phyloP scores from a whole-genome alignment of 2,113 vertebrate species.

The Lepus americanus region DNA sequence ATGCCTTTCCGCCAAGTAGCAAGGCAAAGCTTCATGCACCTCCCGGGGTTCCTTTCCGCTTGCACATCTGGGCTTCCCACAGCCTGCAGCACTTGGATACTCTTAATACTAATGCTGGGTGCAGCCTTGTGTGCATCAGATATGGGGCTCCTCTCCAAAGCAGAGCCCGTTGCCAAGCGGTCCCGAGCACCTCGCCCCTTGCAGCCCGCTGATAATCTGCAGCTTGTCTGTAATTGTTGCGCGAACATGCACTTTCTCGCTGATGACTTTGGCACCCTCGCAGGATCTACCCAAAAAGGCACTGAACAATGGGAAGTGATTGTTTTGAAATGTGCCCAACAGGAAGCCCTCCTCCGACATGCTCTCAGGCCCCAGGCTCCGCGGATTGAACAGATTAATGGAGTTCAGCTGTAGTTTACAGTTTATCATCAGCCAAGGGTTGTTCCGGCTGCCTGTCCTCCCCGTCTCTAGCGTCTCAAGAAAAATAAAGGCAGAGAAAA shows the following conservation, averaged over 20 bases:
- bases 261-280: constrained; percentile 77
- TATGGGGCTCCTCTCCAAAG: constrained; percentile 45
- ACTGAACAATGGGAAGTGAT: constrained; percentile 78
- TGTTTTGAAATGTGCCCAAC: constrained; percentile 77
- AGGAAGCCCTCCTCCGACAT: constrained; percentile 64
- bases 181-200: constrained; percentile 21
- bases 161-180: background rate
- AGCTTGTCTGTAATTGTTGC: constrained; percentile 74
- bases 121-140: constrained; percentile 58
- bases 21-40: background rate
- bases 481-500: constrained; percentile 60
- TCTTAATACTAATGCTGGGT: background rate
- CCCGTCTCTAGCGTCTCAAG: constrained; percentile 60
- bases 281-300: constrained; percentile 75
- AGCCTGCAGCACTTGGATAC: background rate
- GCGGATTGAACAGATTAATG: constrained; percentile 58
- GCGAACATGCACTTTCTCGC: constrained; percentile 66
- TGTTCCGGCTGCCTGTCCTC: constrained; percentile 17
- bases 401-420: constrained; percentile 70
- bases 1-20: background rate
- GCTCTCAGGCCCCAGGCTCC: constrained; percentile 63
- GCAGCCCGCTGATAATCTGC: constrained; percentile 69
- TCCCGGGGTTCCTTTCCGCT: background rate
- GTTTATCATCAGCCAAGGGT: constrained; percentile 73
- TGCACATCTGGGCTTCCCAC: constrained; percentile 33